Evolutionary conservation across 1,140 invertebrate species (phyloP).

Genomic region (Portunus trituberculatus): DNA sequence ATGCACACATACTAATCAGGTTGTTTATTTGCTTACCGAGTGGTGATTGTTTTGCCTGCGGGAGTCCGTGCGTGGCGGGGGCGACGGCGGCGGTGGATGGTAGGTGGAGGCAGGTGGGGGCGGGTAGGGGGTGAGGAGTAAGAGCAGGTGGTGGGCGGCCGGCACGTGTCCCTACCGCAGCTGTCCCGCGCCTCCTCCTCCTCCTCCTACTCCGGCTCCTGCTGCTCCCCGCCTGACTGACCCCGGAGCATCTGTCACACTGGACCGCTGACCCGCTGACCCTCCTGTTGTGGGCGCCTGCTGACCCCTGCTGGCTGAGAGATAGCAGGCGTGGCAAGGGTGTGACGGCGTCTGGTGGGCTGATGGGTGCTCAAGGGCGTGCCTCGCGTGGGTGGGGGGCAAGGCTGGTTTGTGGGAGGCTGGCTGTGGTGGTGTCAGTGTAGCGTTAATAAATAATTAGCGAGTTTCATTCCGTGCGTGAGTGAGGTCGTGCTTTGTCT

Average conservation of each 20-base stretch:
- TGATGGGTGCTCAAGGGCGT: not conserved
- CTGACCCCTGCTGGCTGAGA: not conserved
- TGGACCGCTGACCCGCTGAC: not conserved
- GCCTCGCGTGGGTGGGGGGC: not conserved
- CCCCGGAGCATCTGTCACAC: not conserved
- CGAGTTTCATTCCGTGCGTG: not conserved
- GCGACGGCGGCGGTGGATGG: not conserved
- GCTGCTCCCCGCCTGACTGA: not conserved
- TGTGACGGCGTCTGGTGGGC: too few relatives aligned
- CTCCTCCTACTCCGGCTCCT: not conserved
- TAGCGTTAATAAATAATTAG: not conserved
- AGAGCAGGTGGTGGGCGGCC: not conserved
- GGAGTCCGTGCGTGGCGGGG: not conserved
- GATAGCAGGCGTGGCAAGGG: not conserved
- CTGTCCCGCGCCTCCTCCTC: not conserved
- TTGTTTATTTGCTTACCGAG: not conserved
- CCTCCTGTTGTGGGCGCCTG: not conserved
- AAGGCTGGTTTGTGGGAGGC: not conserved
- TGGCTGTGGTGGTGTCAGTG: not conserved
- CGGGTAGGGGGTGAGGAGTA: not conserved
- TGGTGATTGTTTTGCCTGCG: conserved; percentile 10
- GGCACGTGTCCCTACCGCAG: conserved; percentile 16
- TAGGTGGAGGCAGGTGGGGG: not conserved
- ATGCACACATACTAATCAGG: not conserved
- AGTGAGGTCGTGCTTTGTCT: not conserved